phyloP scores from a whole-genome alignment of 92 coral and sea anemone species.

The Meandrina meandrites region DNA sequence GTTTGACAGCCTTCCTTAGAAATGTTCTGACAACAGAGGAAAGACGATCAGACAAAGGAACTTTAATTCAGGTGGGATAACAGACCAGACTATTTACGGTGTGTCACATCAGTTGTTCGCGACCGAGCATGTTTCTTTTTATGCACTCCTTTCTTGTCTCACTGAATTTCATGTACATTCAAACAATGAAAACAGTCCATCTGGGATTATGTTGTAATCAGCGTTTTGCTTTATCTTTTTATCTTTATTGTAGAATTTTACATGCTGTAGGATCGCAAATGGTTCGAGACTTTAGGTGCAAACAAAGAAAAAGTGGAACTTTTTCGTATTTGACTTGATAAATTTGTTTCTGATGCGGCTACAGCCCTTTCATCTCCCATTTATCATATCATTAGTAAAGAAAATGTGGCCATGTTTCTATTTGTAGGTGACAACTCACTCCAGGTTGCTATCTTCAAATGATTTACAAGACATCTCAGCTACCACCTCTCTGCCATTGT shows the following conservation, averaged over 20 bases:
- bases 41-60: slow-evolving; percentile 47
- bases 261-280: too few relatives aligned
- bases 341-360: too few relatives aligned
- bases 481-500: slow-evolving; percentile 30
- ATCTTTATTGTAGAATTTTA: too few relatives aligned
- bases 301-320: too few relatives aligned
- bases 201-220: too few relatives aligned
- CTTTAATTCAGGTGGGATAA: slow-evolving; percentile 85
- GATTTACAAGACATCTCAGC: slow-evolving; percentile 60
- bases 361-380: too few relatives aligned
- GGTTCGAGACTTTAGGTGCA: too few relatives aligned
- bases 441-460: slow-evolving; percentile 67
- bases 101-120: too few relatives aligned
- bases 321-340: too few relatives aligned
- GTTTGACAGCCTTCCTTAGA: slow-evolving; percentile 71
- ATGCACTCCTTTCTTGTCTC: neutral
- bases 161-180: neutral
- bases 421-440: slow-evolving; percentile 76
- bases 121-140: too few relatives aligned
- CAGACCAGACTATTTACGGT: neutral
- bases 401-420: neutral
- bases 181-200: neutral
- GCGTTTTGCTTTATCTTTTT: too few relatives aligned
- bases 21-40: slow-evolving; percentile 42
- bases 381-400: neutral